Conservation (phyloP, 2,797 vertebrate genomes). For the Sebastes minor region DNA sequence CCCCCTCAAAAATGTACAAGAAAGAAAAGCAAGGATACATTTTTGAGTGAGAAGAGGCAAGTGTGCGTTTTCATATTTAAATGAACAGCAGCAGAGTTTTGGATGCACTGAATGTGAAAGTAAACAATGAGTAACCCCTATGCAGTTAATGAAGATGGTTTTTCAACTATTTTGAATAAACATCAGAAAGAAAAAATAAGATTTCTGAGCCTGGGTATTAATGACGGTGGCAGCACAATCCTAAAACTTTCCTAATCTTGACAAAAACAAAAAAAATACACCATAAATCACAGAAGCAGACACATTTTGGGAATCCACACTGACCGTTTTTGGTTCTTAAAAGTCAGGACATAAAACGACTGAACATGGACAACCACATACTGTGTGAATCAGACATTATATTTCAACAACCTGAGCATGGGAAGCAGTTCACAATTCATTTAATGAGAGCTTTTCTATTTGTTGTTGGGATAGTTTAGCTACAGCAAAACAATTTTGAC, state of each 20-base stretch:
- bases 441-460: constrained; percentile 26
- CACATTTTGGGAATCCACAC: constrained; percentile 43
- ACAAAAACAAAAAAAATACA: not conserved
- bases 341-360: constrained; percentile 22
- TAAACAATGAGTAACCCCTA: constrained; percentile 64
- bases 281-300: constrained; percentile 43
- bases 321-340: constrained; percentile 60
- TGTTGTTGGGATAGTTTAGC: constrained; percentile 30
- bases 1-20: constrained; percentile 64
- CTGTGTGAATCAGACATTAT: constrained; percentile 13
- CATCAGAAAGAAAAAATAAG: constrained; percentile 33
- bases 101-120: constrained; percentile 77
- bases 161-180: constrained; percentile 39
- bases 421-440: constrained; percentile 19
- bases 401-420: constrained; percentile 64
- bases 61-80: constrained; percentile 55
- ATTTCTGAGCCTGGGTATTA: constrained; percentile 27
- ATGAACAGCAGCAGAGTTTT: constrained; percentile 71
- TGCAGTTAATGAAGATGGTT: constrained; percentile 38
- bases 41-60: constrained; percentile 73
- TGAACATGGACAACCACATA: constrained; percentile 18
- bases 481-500: constrained; percentile 15
- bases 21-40: constrained; percentile 54
- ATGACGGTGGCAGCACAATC: constrained; percentile 32
- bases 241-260: constrained; percentile 30